Evolutionary conservation across 1,140 invertebrate species (phyloP).

Genomic region (Popillia japonica): DNA sequence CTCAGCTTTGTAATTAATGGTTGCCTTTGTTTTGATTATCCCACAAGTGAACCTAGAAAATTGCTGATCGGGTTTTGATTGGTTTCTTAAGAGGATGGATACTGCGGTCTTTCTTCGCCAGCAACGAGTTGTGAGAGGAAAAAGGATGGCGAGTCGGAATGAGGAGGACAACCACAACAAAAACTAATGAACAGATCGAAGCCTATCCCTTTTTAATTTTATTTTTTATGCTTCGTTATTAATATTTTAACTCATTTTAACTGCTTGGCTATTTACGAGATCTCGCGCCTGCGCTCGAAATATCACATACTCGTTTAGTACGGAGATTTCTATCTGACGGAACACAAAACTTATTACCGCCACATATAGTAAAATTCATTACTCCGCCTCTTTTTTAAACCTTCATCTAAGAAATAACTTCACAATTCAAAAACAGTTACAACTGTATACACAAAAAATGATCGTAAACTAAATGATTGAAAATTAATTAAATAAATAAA

Average conservation of each 20-base stretch:
- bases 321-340: conserved; percentile 28
- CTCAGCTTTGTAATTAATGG: conserved; percentile 56
- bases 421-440: too few species aligned
- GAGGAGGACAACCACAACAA: conserved; percentile 41
- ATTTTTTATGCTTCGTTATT: conserved; percentile 55
- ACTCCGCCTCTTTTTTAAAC: conserved; percentile 9
- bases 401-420: neutral
- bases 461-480: too few species aligned
- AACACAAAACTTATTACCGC: conserved; percentile 33
- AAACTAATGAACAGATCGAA: conserved; percentile 57
- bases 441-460: too few species aligned
- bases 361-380: neutral
- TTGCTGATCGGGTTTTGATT: conserved; percentile 57
- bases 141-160: neutral
- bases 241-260: conserved; percentile 57
- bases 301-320: neutral
- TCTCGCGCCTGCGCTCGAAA: conserved; percentile 31
- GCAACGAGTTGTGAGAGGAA: neutral
- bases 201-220: conserved; percentile 52
- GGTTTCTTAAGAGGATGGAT: conserved; percentile 53
- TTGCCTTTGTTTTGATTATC: conserved; percentile 57
- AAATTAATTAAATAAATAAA: too few species aligned
- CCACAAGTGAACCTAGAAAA: conserved; percentile 56
- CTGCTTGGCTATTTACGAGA: conserved; percentile 43
- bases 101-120: neutral